Conservation (phyloP, 2,113 vertebrate species). For the Nothocercus julius region DNA sequence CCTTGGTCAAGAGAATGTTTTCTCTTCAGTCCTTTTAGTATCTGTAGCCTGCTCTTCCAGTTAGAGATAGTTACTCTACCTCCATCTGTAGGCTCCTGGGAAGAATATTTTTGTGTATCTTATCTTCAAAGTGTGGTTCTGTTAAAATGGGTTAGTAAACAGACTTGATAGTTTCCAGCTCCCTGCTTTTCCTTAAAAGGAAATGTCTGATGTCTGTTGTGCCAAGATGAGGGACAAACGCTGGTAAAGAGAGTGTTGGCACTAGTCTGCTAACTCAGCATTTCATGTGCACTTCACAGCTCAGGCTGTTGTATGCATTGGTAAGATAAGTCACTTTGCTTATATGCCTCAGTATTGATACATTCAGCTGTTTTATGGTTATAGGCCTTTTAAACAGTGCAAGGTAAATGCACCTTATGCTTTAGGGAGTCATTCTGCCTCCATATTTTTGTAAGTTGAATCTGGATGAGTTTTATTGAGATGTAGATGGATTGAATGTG, state of each 20-base stretch:
- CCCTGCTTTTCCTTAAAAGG: background rate
- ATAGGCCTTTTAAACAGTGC: background rate
- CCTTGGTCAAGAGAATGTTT: background rate
- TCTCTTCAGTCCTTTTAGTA: background rate
- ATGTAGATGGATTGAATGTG: background rate
- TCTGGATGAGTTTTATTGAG: background rate
- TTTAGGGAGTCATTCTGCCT: background rate
- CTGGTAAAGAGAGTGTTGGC: background rate
- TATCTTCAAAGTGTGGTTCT: background rate
- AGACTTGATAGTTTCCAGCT: background rate
- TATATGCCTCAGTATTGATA: background rate
- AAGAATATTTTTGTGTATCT: background rate
- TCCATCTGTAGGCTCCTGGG: background rate
- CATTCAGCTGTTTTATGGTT: background rate
- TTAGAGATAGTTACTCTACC: background rate
- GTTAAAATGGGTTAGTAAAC: background rate
- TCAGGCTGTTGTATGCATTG: background rate
- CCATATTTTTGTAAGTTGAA: background rate
- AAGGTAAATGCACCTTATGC: background rate
- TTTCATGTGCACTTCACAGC: background rate
- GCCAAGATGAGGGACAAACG: background rate
- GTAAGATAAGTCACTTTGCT: background rate
- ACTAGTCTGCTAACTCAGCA: background rate
- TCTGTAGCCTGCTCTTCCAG: background rate
- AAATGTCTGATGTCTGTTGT: background rate